Percentiles rank a stretch among this genome's conserved stretches.
These are phyloP conservation scores for Calycopis cecrops DNA, from an alignment of 1,140 invertebrate species.

Conservation along the genomic window DNA sequence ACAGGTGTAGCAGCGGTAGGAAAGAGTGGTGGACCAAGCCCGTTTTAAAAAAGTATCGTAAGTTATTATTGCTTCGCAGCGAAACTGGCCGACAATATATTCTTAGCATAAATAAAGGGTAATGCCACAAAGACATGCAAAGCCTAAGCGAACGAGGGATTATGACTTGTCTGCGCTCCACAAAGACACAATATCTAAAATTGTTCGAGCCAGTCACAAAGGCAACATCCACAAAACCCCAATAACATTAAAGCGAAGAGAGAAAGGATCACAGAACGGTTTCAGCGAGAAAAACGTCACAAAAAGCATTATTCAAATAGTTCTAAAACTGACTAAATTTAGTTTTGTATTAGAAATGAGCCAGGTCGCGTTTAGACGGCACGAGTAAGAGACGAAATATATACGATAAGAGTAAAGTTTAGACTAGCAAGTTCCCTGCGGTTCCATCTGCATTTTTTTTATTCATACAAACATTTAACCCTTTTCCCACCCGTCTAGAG, in stretches of 20 bases:
- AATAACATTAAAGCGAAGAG: slow-evolving; percentile 14
- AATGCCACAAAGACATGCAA: too few relatives aligned
- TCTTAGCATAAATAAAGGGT: too few relatives aligned
- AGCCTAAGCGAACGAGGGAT: too few relatives aligned
- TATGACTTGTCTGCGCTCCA: too few relatives aligned
- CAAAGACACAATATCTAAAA: background rate
- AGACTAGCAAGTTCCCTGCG: background rate
- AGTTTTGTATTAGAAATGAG: slow-evolving; percentile 12
- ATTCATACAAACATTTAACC: background rate
- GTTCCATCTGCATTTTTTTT: background rate
- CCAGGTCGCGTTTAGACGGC: background rate
- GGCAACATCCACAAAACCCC: background rate
- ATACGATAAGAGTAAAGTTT: background rate
- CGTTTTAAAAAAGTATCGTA: too few relatives aligned
- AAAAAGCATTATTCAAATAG: slow-evolving; percentile 21
- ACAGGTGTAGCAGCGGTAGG: too few relatives aligned
- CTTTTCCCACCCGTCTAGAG: background rate
- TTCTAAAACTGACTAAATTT: slow-evolving; percentile 15
- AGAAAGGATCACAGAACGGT: slow-evolving; percentile 15
- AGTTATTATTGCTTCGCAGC: too few relatives aligned
- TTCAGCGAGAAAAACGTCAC: slow-evolving; percentile 13
- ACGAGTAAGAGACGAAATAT: background rate
- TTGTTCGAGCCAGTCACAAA: background rate
- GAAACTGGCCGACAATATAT: too few relatives aligned
- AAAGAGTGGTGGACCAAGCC: too few relatives aligned